Conservation (phyloP, 2,888 invertebrate species). For the Mechanitis messenoides region DNA sequence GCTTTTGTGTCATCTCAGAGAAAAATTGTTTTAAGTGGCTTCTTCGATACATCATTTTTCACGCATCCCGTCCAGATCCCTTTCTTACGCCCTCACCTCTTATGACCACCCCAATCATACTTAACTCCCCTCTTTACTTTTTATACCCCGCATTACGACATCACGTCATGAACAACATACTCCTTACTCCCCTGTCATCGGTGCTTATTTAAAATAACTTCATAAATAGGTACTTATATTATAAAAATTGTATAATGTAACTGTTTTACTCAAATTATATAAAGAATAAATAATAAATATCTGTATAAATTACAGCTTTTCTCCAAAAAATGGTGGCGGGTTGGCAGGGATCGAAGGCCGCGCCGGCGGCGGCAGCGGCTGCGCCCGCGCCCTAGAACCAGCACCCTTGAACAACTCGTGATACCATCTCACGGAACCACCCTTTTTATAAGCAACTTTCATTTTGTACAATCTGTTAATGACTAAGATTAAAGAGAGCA, state of each 20-base stretch:
- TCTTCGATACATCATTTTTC: too few species aligned
- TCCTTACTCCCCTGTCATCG: too few species aligned
- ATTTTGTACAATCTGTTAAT: conserved; percentile 67
- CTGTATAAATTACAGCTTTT: conserved; percentile 80
- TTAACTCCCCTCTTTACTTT: too few species aligned
- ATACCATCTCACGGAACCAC: conserved; percentile 64
- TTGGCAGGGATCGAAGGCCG: conserved; percentile 52
- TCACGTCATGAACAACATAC: too few species aligned
- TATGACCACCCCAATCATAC: too few species aligned
- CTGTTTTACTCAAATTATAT: background rate
- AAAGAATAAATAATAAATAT: too few species aligned
- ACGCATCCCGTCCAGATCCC: too few species aligned
- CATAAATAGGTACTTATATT: background rate
- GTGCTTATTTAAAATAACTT: too few species aligned
- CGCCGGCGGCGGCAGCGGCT: conserved; percentile 56
- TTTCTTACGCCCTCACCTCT: too few species aligned
- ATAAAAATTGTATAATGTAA: background rate
- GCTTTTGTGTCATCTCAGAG: too few species aligned
- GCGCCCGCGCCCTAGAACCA: conserved; percentile 36
- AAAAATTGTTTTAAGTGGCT: too few species aligned
- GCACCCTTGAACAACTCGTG: conserved; percentile 47
- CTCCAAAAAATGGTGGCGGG: conserved; percentile 89
- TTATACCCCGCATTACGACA: too few species aligned
- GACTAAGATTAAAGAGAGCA: conserved; percentile 73
- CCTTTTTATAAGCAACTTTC: conserved; percentile 64